Evolutionary conservation across 2,113 vertebrate genomes (phyloP).

Genomic region (Fulmarus glacialis): DNA sequence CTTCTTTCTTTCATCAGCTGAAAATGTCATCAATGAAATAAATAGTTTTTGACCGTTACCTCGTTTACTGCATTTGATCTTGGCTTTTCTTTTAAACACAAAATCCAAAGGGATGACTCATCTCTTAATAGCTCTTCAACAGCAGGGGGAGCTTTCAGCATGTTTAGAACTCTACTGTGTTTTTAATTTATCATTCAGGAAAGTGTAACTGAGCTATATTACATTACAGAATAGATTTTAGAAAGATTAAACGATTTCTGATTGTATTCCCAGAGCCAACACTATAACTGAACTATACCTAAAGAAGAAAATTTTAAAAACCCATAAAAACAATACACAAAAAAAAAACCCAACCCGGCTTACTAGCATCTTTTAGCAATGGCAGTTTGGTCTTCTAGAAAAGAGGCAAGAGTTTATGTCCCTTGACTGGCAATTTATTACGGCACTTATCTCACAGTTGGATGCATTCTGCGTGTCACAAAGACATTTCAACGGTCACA

Average conservation of each 20-base stretch:
- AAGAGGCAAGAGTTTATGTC: background rate
- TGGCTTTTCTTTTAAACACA: background rate
- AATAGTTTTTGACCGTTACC: background rate
- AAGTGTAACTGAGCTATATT: background rate
- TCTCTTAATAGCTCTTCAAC: background rate
- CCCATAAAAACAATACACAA: background rate
- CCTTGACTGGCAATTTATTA: background rate
- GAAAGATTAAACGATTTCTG: background rate
- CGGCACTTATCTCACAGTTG: background rate
- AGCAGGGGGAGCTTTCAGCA: slow-evolving; percentile 64
- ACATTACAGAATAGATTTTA: slow-evolving; percentile 4
- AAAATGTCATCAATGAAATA: background rate
- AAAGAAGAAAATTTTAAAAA: background rate
- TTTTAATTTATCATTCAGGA: background rate
- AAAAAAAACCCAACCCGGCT: background rate
- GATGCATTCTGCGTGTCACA: background rate
- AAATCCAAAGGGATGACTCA: background rate
- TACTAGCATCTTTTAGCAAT: background rate
- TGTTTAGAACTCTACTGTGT: background rate
- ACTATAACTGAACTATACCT: background rate
- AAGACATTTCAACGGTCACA: background rate
- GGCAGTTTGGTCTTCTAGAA: background rate
- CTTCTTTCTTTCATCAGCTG: background rate
- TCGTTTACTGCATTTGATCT: background rate
- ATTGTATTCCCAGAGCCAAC: background rate